Base-by-base conservation (phyloP, 2,113 vertebrate species). In the Lamprotornis superbus region DNA sequence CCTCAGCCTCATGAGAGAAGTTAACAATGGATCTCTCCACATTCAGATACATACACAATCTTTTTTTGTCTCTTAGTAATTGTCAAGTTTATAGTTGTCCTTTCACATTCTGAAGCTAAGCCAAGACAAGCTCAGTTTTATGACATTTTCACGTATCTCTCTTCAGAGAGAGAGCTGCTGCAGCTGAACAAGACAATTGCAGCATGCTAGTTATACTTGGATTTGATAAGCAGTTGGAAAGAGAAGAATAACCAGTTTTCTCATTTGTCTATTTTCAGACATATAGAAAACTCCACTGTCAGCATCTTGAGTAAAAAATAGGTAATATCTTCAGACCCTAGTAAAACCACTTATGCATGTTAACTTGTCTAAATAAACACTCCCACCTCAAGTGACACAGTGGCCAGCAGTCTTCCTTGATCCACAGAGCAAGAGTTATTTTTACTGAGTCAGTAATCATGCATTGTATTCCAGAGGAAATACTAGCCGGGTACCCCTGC, bases 381-480 rank as follows among this genome's bases (percentile, higher is more conserved):
- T 93, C 95, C 97, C 94, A 94, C 88, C 94, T 97, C 96, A 91
- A 94, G 97, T 59, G 93, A 91, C 80, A 96, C 74, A 83, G 93
- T 92, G 95, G 88, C 91, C 92, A 86, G 93, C 82, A 94, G 89
- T 94, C 94, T 92, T 94, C 94, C 94, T 97, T 93, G 93, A 89
- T 76, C 91, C 89, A 37, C 67, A 91, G 89, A 89, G 79, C 83
- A 31, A 89, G 83, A 69, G 91, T 88, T 87, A 44, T 52, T 90
- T 84, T 95, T 91, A 81, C 81, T 65, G 91, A 79, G 83, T 64
- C 89, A 75, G 74, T 77, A 81, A 89, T 99, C 98, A 99, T 83
- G 98, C 97, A 73, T 99, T 98, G 92, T 99, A 99, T 95, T 99
- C 99, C 67, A 99, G 98, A 93, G 99, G 99, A 97, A 99, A 99